A percentile compares a stretch with the other conserved stretches of the same genome.
These are phyloP conservation scores for Aphidius colemani DNA, from an alignment of 2,888 invertebrate species.

Conservation along the genomic window DNA sequence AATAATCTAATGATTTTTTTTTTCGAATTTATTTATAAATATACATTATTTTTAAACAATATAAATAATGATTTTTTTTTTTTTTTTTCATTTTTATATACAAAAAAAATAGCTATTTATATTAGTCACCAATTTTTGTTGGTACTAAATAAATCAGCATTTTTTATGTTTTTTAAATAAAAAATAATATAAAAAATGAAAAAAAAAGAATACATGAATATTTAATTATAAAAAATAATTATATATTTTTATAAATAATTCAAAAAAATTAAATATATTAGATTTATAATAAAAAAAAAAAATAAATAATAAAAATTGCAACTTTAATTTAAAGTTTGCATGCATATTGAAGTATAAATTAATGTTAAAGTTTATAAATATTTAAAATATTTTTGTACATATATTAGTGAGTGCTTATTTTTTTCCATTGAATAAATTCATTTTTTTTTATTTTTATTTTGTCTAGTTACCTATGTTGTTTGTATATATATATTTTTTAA, in stretches of 20 bases:
- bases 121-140: too few relatives aligned
- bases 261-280: too few relatives aligned
- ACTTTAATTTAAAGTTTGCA: too few relatives aligned
- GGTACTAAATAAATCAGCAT: too few relatives aligned
- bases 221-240: too few relatives aligned
- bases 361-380: not conserved
- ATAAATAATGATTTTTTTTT: not conserved
- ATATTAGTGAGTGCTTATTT: not conserved
- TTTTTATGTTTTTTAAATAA: too few relatives aligned
- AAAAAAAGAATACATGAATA: too few relatives aligned
- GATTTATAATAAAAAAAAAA: too few relatives aligned
- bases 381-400: constrained; percentile 6
- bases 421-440: not conserved
- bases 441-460: constrained; percentile 1
- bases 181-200: too few relatives aligned
- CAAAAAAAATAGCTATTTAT: not conserved
- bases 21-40: constrained; percentile 11
- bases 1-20: not conserved
- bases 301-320: too few relatives aligned
- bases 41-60: constrained; percentile 13
- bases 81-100: not conserved
- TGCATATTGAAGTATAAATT: too few relatives aligned
- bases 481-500: not conserved
- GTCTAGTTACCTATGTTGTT: not conserved
- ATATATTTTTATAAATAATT: too few relatives aligned